Evolutionary conservation across 2,888 invertebrate genomes (phyloP).

Genomic region (Cerceris rybyensis): DNA sequence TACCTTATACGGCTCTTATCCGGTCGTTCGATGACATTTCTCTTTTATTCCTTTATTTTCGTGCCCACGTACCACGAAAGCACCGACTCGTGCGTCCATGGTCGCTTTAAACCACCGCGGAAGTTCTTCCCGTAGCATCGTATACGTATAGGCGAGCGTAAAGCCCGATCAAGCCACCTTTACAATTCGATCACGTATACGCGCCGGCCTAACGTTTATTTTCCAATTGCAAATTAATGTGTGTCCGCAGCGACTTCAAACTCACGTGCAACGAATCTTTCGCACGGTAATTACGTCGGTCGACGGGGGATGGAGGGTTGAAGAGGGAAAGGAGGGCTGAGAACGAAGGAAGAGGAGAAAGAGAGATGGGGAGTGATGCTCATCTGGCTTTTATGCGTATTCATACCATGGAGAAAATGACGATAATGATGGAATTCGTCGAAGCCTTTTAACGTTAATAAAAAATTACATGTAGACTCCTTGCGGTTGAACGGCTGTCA

Average conservation of each 20-base stretch:
- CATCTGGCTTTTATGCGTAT: not conserved
- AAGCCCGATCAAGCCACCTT: constrained; percentile 32
- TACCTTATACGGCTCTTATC: constrained; percentile 71
- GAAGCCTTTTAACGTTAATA: not conserved
- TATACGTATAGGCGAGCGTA: not conserved
- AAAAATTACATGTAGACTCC: too few relatives aligned
- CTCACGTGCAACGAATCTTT: not conserved
- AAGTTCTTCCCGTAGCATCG: constrained; percentile 18
- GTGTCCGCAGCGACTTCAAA: not conserved
- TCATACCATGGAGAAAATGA: not conserved
- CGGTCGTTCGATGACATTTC: constrained; percentile 70
- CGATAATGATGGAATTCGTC: not conserved
- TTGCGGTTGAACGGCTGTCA: too few relatives aligned
- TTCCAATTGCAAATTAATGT: constrained; percentile 21
- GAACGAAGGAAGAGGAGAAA: not conserved
- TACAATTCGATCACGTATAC: constrained; percentile 43
- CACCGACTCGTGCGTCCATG: constrained; percentile 10
- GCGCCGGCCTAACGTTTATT: constrained; percentile 14
- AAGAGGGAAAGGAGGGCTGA: not conserved
- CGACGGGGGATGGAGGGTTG: not conserved
- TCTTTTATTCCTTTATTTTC: constrained; percentile 62
- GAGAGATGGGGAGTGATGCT: not conserved
- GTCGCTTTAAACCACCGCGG: constrained; percentile 29
- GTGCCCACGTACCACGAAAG: constrained; percentile 47
- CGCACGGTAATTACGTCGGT: constrained; percentile 13